Conservation (phyloP, 2,113 vertebrate genomes). For the Oxyura jamaicensis region DNA sequence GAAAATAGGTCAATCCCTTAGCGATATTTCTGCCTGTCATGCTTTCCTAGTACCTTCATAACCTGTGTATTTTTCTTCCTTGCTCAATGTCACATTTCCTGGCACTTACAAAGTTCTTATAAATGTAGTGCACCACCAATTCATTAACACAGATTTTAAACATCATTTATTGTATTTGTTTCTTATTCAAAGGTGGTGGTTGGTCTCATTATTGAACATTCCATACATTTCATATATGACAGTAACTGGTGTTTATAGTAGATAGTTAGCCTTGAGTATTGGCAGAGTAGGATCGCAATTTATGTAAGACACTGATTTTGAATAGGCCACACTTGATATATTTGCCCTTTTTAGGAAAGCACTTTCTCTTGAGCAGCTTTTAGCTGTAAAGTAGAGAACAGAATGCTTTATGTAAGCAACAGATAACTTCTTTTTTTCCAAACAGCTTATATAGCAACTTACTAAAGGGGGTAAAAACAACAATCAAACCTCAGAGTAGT, state of each 20-base stretch:
- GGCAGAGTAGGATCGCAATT: neutral
- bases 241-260: neutral
- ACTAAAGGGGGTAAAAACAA: slow-evolving; percentile 6
- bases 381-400: slow-evolving; percentile 26
- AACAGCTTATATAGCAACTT: slow-evolving; percentile 52
- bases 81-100: neutral
- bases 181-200: neutral
- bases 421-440: slow-evolving; percentile 11
- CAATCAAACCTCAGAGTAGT: slow-evolving; percentile 1
- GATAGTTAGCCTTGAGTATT: neutral
- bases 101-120: neutral
- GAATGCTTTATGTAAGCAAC: slow-evolving; percentile 46
- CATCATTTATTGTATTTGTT: neutral
- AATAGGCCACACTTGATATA: slow-evolving; percentile 35
- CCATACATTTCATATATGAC: neutral
- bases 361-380: slow-evolving; percentile 6
- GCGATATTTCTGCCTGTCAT: neutral
- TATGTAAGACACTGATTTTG: slow-evolving; percentile 19
- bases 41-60: neutral
- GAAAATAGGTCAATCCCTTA: neutral
- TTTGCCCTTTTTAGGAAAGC: slow-evolving; percentile 27
- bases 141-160: neutral
- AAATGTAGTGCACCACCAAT: neutral
- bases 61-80: neutral
- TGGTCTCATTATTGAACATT: neutral